Evolutionary conservation across 2,113 vertebrate genomes (phyloP).

Genomic region (Chlorodrepanis virens): DNA sequence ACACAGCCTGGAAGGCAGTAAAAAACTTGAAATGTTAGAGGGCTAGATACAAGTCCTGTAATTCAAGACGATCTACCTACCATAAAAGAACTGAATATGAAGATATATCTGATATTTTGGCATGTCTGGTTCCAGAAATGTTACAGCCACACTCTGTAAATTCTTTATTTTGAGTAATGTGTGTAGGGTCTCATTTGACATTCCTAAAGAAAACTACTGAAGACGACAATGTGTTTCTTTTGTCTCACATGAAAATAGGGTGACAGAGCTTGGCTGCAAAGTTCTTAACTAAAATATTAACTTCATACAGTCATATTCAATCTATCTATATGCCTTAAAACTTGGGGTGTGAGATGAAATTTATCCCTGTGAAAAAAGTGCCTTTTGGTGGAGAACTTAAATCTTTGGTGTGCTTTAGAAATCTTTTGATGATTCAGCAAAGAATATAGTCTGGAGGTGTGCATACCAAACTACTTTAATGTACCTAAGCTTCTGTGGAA

Average conservation of each 20-base stretch:
- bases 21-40: slow-evolving; percentile 15
- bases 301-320: neutral
- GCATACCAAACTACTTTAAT: neutral
- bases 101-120: neutral
- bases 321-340: neutral
- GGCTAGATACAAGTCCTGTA: slow-evolving; percentile 8
- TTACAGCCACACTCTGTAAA: neutral
- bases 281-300: neutral
- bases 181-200: neutral
- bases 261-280: neutral
- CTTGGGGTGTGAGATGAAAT: neutral
- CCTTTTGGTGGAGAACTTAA: neutral
- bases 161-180: neutral
- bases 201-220: neutral
- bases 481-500: neutral
- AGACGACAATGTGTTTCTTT: neutral
- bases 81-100: neutral
- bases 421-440: neutral
- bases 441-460: neutral
- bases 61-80: slow-evolving; percentile 6
- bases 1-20: neutral
- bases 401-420: neutral
- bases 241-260: neutral
- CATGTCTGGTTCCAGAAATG: slow-evolving; percentile 9
- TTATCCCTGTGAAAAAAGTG: neutral